Conservation (phyloP, 2,888 invertebrate species). For the Sepiola atlantica region DNA sequence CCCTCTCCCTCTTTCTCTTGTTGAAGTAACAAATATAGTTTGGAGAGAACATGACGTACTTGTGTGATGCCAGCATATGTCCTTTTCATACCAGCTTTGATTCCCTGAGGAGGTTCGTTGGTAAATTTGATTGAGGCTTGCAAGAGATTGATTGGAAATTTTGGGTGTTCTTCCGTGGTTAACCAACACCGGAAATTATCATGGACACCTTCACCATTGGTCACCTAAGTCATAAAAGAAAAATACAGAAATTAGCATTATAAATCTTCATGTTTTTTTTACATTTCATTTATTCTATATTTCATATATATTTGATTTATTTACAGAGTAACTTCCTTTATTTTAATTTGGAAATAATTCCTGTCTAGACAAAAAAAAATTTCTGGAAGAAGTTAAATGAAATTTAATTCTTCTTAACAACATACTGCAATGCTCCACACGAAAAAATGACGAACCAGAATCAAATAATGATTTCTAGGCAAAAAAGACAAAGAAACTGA, state of each 20-base stretch:
- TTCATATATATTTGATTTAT: too few species aligned
- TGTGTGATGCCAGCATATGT: constrained; percentile 92
- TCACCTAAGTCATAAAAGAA: not conserved
- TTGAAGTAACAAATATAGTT: not conserved
- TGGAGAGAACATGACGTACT: constrained; percentile 66
- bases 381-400: too few species aligned
- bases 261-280: not conserved
- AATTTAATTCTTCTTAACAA: too few species aligned
- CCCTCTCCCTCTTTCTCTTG: not conserved
- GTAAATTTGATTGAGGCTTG: constrained; percentile 98
- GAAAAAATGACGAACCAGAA: too few species aligned
- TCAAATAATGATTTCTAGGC: too few species aligned
- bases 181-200: constrained; percentile 92
- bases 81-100: constrained; percentile 92
- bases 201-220: constrained; percentile 81
- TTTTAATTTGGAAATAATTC: too few species aligned
- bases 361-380: too few species aligned
- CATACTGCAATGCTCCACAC: too few species aligned
- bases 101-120: constrained; percentile 97
- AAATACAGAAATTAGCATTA: not conserved
- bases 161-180: constrained; percentile 93
- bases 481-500: too few species aligned
- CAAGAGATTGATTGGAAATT: constrained; percentile 90
- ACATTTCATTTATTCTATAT: too few species aligned
- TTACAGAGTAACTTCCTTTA: too few species aligned